These are phyloP conservation scores for Drosophila burlai DNA, from an alignment of 1,140 invertebrate genomes.

Conservation along the genomic window DNA sequence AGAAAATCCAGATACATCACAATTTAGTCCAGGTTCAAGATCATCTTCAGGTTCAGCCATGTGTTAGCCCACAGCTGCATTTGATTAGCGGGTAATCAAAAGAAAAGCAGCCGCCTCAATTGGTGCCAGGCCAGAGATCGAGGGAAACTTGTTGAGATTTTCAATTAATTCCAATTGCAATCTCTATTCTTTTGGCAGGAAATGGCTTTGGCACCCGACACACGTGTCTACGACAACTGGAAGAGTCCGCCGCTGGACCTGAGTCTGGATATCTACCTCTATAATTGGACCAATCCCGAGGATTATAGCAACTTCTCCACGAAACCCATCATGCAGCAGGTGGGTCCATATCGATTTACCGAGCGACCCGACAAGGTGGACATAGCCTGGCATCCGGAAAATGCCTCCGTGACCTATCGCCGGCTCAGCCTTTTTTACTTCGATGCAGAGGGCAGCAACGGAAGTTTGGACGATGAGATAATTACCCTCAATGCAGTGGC, in stretches of 20 bases:
- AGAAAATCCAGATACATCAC: not conserved
- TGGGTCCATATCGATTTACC: constrained; percentile 91
- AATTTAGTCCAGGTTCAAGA: constrained; percentile 6
- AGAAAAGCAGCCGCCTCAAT: constrained; percentile 52
- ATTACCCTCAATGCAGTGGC: constrained; percentile 93
- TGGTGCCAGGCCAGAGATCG: constrained; percentile 34
- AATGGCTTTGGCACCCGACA: constrained; percentile 87
- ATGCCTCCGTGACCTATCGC: constrained; percentile 93
- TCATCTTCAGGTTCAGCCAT: not conserved
- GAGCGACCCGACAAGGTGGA: constrained; percentile 90
- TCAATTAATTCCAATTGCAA: constrained; percentile 71
- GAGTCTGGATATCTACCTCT: constrained; percentile 91
- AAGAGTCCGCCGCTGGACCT: constrained; percentile 91
- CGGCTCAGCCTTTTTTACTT: constrained; percentile 92
- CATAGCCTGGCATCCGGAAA: constrained; percentile 89
- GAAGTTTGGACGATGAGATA: constrained; percentile 90
- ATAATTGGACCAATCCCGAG: constrained; percentile 93
- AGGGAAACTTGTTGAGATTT: constrained; percentile 59
- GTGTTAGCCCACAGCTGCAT: constrained; percentile 58
- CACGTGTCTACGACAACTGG: constrained; percentile 90
- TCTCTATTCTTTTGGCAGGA: constrained; percentile 85
- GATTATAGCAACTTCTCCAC: constrained; percentile 86
- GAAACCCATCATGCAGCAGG: constrained; percentile 89
- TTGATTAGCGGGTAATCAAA: constrained; percentile 47
- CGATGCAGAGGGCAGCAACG: constrained; percentile 90